Percentiles rank a stretch among this genome's conserved stretches.
These are phyloP conservation scores for Echeneis naucrates DNA, from an alignment of 2,797 vertebrate genomes.

Conservation along the genomic window DNA sequence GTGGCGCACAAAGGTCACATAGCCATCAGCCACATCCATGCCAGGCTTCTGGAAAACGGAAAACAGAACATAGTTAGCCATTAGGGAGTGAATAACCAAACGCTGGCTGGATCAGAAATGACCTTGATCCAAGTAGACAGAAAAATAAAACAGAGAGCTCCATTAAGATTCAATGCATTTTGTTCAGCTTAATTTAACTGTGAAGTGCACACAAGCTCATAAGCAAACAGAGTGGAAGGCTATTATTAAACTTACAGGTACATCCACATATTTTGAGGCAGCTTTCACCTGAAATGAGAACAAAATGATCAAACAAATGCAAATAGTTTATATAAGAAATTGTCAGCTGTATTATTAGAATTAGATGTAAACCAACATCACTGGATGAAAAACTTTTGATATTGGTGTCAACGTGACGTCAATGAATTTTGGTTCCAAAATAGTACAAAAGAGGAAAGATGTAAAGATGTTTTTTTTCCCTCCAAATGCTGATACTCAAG, in stretches of 20 bases:
- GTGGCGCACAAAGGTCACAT: constrained; percentile 99
- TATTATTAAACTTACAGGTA: constrained; percentile 92
- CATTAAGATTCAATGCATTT: constrained; percentile 2
- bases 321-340: background rate
- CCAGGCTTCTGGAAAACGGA: constrained; percentile 92
- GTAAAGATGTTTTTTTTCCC: background rate
- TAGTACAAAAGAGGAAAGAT: background rate
- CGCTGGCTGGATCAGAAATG: background rate
- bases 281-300: constrained; percentile 94
- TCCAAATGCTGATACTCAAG: too few species aligned
- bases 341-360: background rate
- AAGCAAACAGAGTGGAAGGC: constrained; percentile 16
- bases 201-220: constrained; percentile 14
- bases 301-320: constrained; percentile 54
- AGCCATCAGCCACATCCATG: constrained; percentile 99
- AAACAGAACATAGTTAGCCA: constrained; percentile 34
- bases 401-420: background rate
- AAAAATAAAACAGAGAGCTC: constrained; percentile 8
- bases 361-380: background rate
- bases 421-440: background rate
- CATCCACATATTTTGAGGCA: constrained; percentile 99
- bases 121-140: constrained; percentile 10
- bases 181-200: constrained; percentile 1
- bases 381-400: background rate
- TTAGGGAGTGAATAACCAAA: constrained; percentile 12